These are phyloP conservation scores for Aporophyla lueneburgensis DNA, from an alignment of 2,888 invertebrate genomes.

Conservation along the genomic window DNA sequence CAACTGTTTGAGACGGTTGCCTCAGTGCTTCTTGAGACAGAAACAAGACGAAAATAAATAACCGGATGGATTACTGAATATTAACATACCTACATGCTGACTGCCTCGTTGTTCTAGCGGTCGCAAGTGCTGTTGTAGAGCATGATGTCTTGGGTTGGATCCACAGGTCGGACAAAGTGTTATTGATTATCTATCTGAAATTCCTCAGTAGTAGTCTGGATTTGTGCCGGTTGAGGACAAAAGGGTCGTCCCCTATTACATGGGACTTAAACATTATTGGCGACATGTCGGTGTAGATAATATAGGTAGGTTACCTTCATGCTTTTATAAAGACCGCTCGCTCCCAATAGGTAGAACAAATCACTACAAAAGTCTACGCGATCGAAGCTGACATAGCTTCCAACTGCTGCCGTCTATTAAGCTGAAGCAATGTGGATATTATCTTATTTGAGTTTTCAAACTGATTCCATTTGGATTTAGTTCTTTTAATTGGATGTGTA, in stretches of 20 bases:
- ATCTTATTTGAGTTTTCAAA: not conserved
- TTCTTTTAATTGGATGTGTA: not conserved
- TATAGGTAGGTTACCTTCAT: too few species aligned
- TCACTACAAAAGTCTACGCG: conserved; percentile 1
- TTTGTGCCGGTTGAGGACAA: too few species aligned
- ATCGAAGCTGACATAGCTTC: not conserved
- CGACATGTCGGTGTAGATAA: too few species aligned
- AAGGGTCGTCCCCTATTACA: too few species aligned
- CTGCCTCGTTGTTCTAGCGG: too few species aligned
- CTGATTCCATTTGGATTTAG: not conserved
- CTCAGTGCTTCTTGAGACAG: not conserved
- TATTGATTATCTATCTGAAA: too few species aligned
- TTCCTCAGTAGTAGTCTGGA: too few species aligned
- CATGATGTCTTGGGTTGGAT: too few species aligned
- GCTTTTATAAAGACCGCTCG: not conserved
- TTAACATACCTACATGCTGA: not conserved
- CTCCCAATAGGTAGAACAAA: not conserved
- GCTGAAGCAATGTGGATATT: not conserved
- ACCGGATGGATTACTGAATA: not conserved
- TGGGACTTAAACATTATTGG: too few species aligned
- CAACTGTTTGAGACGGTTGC: not conserved
- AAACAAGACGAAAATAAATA: too few species aligned
- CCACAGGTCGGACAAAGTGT: too few species aligned
- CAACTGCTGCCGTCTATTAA: not conserved
- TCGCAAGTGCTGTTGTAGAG: too few species aligned